Base-by-base conservation (phyloP, 2,113 vertebrate species). In the Ceuthmochares aereus region DNA sequence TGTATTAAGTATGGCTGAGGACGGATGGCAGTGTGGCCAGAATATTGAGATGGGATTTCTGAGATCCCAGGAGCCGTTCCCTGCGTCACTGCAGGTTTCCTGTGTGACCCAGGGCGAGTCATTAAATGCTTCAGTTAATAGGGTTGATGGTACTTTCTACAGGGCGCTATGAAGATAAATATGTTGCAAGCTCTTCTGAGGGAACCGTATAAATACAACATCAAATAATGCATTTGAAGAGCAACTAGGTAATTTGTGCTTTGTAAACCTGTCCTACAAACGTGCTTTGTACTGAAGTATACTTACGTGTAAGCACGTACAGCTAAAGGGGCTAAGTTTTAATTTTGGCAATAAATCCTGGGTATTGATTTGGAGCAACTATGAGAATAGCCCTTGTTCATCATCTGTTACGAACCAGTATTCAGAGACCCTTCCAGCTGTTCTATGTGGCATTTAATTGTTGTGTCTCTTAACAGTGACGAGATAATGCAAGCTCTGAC, bases 371-470 rank as follows among this genome's bases (percentile, higher is more conserved):
- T 67, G 66, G 51, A 60, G 4, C 34, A 25, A 4, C 20, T 34
- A 1, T 22, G 45, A 47, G 55, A 72, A 90, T 20, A 85, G 10
- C 25, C 14, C 64, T 49, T 60, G 34, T 43, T 78, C 9, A 1
- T 58, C 4, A 0, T n/a, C 12, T 30, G 0, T 70, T 42, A 23
- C 0, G 0, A 67, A 12, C 17, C 47, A 2, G 3, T 40, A 25
- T 47, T 88, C 18, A 0, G 29, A 79, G 58, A 16, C 40, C 6
- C 1, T 78, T 91, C 12, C 30, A 9, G n/a, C 22, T 93, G 78
- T 79, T 67, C 49, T 73, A 69, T 0, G 3, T 8, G 23, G 15
- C 29, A 2, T 0, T 43, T 30, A 29, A n/a, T 60, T 67, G 75
- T 0, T 7, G 36, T 68, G 43, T 75, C 47, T 59, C 7, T n/a